These are phyloP conservation scores for Tipula unca DNA, from an alignment of 2,888 invertebrate genomes.

Conservation along the genomic window DNA sequence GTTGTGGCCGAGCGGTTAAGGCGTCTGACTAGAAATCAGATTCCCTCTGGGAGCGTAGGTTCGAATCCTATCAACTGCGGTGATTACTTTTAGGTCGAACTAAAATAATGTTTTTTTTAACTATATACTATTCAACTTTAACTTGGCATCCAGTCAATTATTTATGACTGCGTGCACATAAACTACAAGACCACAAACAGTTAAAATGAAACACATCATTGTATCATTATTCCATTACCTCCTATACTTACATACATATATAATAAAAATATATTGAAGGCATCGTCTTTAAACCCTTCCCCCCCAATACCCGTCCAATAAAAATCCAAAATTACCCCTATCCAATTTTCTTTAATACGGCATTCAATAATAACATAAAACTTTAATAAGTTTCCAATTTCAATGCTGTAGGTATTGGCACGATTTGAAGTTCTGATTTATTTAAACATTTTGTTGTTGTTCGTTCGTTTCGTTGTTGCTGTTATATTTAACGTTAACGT, in stretches of 20 bases:
- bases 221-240: not conserved
- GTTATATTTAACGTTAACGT: not conserved
- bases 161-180: not conserved
- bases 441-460: not conserved
- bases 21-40: slow-evolving; percentile 45
- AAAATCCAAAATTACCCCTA: not conserved
- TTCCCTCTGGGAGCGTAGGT: slow-evolving; percentile 45
- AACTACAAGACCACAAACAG: not conserved
- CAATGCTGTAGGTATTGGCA: slow-evolving; percentile 14
- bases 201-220: not conserved
- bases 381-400: slow-evolving; percentile 14
- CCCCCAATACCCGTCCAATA: not conserved
- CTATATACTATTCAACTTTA: not conserved
- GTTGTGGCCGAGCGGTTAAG: slow-evolving; percentile 45
- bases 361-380: slow-evolving; percentile 14
- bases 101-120: no score
- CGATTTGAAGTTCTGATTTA: slow-evolving; percentile 8
- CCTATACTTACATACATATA: not conserved
- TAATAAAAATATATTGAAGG: not conserved
- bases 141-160: not conserved
- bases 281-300: not conserved
- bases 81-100: no score
- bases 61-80: slow-evolving; percentile 45
- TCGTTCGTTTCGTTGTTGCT: not conserved
- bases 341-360: not conserved